Base-by-base conservation (phyloP, 2,888 invertebrate genomes). In the Agonopterix heracliana region DNA sequence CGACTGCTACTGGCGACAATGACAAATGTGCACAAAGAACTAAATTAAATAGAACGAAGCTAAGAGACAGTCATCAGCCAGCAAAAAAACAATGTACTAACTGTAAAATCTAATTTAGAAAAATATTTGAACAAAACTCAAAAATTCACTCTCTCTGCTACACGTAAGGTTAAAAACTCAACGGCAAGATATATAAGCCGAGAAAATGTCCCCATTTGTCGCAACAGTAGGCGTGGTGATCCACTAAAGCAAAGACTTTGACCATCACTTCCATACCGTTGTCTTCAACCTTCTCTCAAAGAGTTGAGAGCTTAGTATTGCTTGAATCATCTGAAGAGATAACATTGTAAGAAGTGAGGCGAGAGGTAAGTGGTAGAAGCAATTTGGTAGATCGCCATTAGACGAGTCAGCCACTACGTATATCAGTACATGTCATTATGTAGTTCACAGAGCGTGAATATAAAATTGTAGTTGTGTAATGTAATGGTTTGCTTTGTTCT, bases 191-290 rank as follows among this genome's bases (percentile, higher is more conserved):
- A 53, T 56, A 54, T 54, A 63, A 54, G 53, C 55, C 55, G 68
- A 68, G 74, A 75, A 81, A 80, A 81, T 83, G 86, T 86, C 85
- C 75, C 75, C 73, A 71, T 76, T 82, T 83, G 82, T 82, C 84
- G 78, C 81, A 81, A 80, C 57, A 68, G 78, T 60, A 71, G 85
- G 85, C 86, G 84, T 81, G 83, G 78, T 76, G 73, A 67, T 74
- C 71, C 58, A 75, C 70, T 68, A 67, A 68, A 64, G 66, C 61
- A 49, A 53, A 34, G 42, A 47, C 40, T 48, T 50, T 35, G 26
- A 36, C 55, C 47, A 54, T 4, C 4, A 49, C 53, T 41, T 1
- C 5, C 5, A 13, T 56, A 17, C 61, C 1, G 34, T 46, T 9
- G 13, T 3, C 4, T 14, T 48, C 11, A 10, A 36, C 48, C 48